Evolutionary conservation across 2,113 vertebrate genomes (phyloP).

Genomic region (Corydoras maculifer): DNA sequence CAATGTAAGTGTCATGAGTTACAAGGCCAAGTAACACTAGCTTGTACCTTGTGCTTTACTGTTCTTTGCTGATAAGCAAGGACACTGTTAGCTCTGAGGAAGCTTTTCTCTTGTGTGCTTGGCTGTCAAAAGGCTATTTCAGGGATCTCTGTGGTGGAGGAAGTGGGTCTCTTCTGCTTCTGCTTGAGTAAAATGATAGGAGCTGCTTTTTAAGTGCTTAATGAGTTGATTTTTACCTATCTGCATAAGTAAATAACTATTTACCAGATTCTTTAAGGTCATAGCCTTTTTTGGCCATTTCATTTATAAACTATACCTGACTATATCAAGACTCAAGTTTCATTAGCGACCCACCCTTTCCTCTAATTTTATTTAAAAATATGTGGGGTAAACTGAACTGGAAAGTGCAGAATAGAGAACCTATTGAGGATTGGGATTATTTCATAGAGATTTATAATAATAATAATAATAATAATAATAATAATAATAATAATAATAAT

Average conservation of each 20-base stretch:
- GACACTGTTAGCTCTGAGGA: slow-evolving; percentile 24
- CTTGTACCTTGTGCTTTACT: slow-evolving; percentile 16
- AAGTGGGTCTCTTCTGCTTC: not conserved
- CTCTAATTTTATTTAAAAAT: too few relatives aligned
- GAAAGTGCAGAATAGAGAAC: too few relatives aligned
- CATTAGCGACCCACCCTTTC: too few relatives aligned
- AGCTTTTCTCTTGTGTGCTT: slow-evolving; percentile 4
- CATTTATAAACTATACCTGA: too few relatives aligned
- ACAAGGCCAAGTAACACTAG: slow-evolving; percentile 7
- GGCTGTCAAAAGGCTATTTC: slow-evolving; percentile 26
- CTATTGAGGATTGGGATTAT: too few relatives aligned
- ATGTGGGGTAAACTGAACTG: too few relatives aligned
- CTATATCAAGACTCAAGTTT: too few relatives aligned
- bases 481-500: too few relatives aligned
- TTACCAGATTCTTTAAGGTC: not conserved
- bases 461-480: too few relatives aligned
- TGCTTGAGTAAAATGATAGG: slow-evolving; percentile 7
- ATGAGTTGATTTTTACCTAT: not conserved
- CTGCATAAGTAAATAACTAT: not conserved
- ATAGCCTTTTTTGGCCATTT: too few relatives aligned
- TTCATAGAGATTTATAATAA: too few relatives aligned
- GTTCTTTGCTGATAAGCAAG: slow-evolving; percentile 33
- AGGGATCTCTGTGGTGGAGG: slow-evolving; percentile 15
- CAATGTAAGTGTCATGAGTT: slow-evolving; percentile 31
- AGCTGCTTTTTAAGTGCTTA: slow-evolving; percentile 9